A percentile compares a stretch with the other conserved stretches of the same genome.
Evolutionary conservation across 2,797 vertebrate genomes (phyloP).

Genomic region (Nyctalus aviator): DNA sequence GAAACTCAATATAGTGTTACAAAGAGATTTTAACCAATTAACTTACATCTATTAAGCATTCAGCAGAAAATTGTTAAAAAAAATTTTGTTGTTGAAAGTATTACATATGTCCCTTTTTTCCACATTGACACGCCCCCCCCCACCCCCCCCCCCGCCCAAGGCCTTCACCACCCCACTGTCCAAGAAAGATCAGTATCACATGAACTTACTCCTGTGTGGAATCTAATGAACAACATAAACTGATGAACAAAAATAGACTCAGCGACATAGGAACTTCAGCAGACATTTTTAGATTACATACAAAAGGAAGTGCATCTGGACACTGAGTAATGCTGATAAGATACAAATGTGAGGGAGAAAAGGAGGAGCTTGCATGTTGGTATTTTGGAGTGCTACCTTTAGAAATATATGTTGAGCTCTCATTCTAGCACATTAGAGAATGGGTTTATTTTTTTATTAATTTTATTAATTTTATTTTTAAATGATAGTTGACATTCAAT

Average conservation of each 20-base stretch:
- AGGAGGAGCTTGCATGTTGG: neutral
- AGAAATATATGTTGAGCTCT: neutral
- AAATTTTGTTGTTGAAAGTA: too few relatives aligned
- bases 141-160: too few relatives aligned
- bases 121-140: too few relatives aligned
- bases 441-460: neutral
- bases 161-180: too few relatives aligned
- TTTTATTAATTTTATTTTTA: neutral
- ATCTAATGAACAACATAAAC: too few relatives aligned
- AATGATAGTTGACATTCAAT: neutral
- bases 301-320: neutral
- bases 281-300: neutral
- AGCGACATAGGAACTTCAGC: neutral
- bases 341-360: neutral
- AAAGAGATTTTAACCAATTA: slow-evolving; percentile 44
- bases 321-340: neutral
- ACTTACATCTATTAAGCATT: neutral
- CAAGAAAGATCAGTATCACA: too few relatives aligned
- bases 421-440: neutral
- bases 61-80: neutral
- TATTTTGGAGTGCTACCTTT: neutral
- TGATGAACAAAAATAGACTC: too few relatives aligned
- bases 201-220: too few relatives aligned
- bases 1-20: neutral
- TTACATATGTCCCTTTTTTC: too few relatives aligned